Percentiles rank a stretch among this genome's conserved stretches.
These are phyloP conservation scores for Nephila pilipes DNA, from an alignment of 1,140 invertebrate genomes.

Conservation along the genomic window DNA sequence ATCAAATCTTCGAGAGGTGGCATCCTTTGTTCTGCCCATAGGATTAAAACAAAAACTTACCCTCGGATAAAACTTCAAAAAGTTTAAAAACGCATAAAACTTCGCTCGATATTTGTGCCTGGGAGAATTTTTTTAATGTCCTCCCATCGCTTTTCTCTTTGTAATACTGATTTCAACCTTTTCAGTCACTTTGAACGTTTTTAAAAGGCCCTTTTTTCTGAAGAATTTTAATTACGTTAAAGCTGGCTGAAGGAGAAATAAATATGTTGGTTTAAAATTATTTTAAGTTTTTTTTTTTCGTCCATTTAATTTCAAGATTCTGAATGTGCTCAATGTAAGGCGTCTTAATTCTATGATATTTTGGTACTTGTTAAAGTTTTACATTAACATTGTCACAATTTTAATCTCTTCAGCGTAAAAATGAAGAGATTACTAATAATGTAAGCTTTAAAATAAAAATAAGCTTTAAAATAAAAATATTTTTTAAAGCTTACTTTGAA, in stretches of 20 bases:
- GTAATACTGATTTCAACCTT: not conserved
- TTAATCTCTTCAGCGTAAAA: too few species aligned
- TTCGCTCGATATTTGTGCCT: conserved; percentile 40
- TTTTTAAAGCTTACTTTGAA: too few species aligned
- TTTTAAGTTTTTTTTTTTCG: too few species aligned
- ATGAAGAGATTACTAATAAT: too few species aligned
- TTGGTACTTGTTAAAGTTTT: too few species aligned
- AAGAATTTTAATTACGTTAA: not conserved
- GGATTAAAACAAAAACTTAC: conserved; percentile 65
- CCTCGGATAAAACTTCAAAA: conserved; percentile 57
- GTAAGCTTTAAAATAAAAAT: too few species aligned
- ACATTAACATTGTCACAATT: too few species aligned
- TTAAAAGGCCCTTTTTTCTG: not conserved
- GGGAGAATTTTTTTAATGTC: not conserved
- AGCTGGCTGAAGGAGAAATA: not conserved
- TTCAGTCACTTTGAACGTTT: not conserved
- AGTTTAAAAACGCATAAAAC: conserved; percentile 65
- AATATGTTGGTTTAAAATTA: not conserved
- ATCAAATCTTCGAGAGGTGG: conserved; percentile 44
- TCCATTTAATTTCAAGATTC: too few species aligned
- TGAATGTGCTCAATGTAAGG: too few species aligned
- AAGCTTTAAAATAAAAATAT: too few species aligned
- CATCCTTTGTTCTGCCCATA: conserved; percentile 46
- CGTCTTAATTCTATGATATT: too few species aligned
- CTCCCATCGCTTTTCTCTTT: not conserved